These are phyloP conservation scores for Cygnus buccinator DNA, from an alignment of 2,113 vertebrate species.

Conservation along the genomic window DNA sequence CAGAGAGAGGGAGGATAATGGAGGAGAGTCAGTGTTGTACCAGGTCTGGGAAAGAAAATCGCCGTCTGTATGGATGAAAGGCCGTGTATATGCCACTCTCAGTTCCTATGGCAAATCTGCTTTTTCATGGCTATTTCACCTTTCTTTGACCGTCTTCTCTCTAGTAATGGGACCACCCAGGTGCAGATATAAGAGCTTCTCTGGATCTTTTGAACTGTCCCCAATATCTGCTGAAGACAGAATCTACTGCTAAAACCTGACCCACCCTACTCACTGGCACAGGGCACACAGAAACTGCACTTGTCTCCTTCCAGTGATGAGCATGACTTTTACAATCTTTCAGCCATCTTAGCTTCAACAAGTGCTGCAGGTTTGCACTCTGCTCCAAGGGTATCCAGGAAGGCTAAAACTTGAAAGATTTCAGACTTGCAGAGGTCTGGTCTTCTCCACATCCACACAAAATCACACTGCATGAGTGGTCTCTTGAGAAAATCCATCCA, in stretches of 20 bases:
- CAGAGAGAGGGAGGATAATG: not conserved
- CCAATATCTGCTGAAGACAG: not conserved
- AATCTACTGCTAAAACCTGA: not conserved
- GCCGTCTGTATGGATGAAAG: not conserved
- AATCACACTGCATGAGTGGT: not conserved
- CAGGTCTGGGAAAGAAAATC: not conserved
- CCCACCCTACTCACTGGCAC: not conserved
- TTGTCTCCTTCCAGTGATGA: not conserved
- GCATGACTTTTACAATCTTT: not conserved
- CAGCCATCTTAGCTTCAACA: not conserved
- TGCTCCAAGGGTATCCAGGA: not conserved
- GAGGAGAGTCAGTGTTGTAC: not conserved
- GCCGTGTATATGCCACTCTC: not conserved
- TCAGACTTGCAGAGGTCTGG: not conserved
- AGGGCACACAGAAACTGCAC: not conserved
- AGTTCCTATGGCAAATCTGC: not conserved
- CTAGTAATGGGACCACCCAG: not conserved
- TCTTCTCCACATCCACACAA: not conserved
- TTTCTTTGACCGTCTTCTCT: not conserved
- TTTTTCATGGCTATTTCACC: not conserved
- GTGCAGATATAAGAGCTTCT: not conserved
- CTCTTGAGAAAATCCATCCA: not conserved
- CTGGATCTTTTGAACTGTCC: not conserved
- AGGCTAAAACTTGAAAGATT: not conserved
- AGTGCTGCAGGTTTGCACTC: not conserved